These are phyloP conservation scores for Atractosteus spatula DNA, from an alignment of 2,113 vertebrate species.

Conservation along the genomic window DNA sequence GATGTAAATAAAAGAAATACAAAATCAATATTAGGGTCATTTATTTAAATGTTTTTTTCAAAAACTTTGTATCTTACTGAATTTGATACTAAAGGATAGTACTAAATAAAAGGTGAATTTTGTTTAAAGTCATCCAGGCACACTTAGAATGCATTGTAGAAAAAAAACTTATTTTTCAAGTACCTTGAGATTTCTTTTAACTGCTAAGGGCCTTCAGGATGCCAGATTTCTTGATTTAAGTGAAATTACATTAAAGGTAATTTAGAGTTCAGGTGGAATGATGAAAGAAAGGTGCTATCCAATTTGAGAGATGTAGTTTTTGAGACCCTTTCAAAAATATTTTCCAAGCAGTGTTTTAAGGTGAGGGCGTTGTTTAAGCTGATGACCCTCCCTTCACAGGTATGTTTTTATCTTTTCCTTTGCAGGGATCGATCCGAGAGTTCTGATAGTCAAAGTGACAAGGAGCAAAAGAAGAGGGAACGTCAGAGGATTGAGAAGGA, in stretches of 20 bases:
- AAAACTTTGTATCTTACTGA: neutral
- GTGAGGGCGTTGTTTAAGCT: neutral
- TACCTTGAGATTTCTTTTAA: no score
- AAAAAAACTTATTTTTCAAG: no score
- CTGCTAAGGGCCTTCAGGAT: no score
- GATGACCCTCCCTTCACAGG: neutral
- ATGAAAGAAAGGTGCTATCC: no score
- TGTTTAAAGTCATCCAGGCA: neutral
- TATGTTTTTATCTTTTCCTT: neutral
- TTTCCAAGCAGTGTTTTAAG: neutral
- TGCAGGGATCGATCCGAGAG: conserved; percentile 44
- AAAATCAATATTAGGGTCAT: conserved; percentile 15
- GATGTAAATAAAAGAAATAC: no score
- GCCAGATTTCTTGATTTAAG: no score
- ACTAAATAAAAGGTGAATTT: neutral
- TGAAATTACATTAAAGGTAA: no score
- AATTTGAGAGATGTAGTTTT: no score
- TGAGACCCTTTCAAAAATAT: neutral
- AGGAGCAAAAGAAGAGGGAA: conserved; percentile 55
- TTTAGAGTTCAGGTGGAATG: no score
- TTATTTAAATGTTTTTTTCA: neutral
- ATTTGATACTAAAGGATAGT: neutral
- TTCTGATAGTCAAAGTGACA: conserved; percentile 50
- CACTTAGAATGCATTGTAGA: no score
- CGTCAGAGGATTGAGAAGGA: conserved; percentile 52